Evolutionary conservation across 64 coral and sea anemone species (phyloP).

Genomic region (Pocillopora damicornis): DNA sequence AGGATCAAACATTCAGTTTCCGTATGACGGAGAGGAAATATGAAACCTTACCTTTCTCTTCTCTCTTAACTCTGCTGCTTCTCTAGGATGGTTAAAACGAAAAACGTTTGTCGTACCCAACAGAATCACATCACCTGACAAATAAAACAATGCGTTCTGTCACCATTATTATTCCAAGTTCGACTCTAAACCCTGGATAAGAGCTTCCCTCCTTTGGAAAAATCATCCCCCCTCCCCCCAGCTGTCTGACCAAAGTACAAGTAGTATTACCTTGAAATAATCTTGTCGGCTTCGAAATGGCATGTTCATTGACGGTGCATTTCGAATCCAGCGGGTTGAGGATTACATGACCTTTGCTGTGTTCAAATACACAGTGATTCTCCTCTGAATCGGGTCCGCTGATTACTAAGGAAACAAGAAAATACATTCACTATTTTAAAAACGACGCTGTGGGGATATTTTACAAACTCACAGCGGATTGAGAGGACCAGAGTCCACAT

Average conservation of each 20-base stretch:
- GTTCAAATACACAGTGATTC: conserved; percentile 79
- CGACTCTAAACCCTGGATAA: too few species aligned
- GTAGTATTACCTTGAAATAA: conserved; percentile 78
- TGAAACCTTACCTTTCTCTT: conserved; percentile 79
- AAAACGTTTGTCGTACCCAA: conserved; percentile 91
- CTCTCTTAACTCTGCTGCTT: conserved; percentile 92
- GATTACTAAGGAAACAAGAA: conserved; percentile 61
- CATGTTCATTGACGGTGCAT: conserved; percentile 80
- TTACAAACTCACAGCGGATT: too few species aligned
- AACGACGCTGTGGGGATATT: too few species aligned
- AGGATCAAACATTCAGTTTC: background rate
- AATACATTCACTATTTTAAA: background rate
- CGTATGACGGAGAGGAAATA: too few species aligned
- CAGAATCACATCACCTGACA: conserved; percentile 88
- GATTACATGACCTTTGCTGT: conserved; percentile 66
- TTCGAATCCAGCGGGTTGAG: conserved; percentile 80
- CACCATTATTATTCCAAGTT: too few species aligned
- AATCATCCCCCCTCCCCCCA: too few species aligned
- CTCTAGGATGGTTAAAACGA: conserved; percentile 88
- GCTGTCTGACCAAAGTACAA: background rate
- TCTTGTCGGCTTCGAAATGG: conserved; percentile 71
- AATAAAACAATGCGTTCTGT: background rate
- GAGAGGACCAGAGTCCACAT: too few species aligned
- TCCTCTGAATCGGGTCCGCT: conserved; percentile 76
- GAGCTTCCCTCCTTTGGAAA: too few species aligned